phyloP scores from a whole-genome alignment of 2,888 invertebrate species.

The Diploptera punctata region DNA sequence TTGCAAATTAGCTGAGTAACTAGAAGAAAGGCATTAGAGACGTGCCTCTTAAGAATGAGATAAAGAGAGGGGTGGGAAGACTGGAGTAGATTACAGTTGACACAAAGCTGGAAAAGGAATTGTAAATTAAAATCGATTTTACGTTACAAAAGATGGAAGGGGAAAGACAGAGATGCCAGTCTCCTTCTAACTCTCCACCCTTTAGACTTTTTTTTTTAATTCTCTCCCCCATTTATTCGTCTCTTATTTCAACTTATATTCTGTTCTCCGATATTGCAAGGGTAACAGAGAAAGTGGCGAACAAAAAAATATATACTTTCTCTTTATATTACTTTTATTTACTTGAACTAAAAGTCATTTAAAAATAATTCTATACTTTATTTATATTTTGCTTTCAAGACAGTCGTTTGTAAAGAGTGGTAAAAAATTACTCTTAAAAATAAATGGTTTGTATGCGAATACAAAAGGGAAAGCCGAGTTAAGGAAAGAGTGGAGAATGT shows the following conservation, averaged over 20 bases:
- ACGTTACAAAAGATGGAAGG: constrained; percentile 41
- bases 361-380: neutral
- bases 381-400: no score
- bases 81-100: constrained; percentile 44
- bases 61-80: constrained; percentile 36
- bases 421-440: no score
- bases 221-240: constrained; percentile 16
- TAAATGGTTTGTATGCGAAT: no score
- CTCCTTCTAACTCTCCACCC: constrained; percentile 24
- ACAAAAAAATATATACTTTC: neutral
- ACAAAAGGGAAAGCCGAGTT: no score
- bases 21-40: constrained; percentile 38
- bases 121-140: constrained; percentile 45
- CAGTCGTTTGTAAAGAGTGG: no score
- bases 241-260: constrained; percentile 21
- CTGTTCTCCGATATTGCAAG: constrained; percentile 3
- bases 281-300: constrained; percentile 17
- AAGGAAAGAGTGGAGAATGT: no score
- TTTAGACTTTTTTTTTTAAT: constrained; percentile 22
- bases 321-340: neutral
- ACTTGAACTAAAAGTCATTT: neutral
- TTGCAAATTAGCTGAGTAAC: constrained; percentile 39
- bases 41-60: constrained; percentile 34
- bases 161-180: constrained; percentile 19
- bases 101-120: constrained; percentile 44